Evolutionary conservation across 2,113 vertebrate species (phyloP), one percentile per base, ranked within the genome.

Genomic region (Kryptolebias marmoratus): DNA sequence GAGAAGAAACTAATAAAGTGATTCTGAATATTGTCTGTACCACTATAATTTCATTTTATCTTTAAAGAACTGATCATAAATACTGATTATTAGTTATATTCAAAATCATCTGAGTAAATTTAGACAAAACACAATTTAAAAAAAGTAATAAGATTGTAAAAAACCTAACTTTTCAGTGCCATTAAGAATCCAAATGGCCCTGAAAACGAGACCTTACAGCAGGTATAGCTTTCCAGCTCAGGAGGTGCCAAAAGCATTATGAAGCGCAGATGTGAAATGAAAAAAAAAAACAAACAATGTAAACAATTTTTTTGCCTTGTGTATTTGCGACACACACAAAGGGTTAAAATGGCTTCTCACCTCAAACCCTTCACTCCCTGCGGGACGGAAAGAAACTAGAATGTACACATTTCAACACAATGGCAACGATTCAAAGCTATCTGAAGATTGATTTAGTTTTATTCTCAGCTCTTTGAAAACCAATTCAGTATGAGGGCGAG

Each of bases 261-360:
- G 50, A 77, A 49, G 31, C 78, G 80, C 63, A 42, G 32, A 71
- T 18, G 55, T 81, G 69, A 79, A 71, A 87, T 75, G 80, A 69
- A 62, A 81, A 73, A 22, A 79, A 68, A 62, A 81, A 72, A 80
- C 68, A 58, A 64, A 82, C 61, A 65, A 0, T 55, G 50, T 18
- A 68, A 63, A 82, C 15, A 7, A 52, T 79, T 52, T 81, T 22
- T 89, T 82, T 56, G 73, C 49, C 62, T 62, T 58, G 64, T 77
- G 55, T 50, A 60, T 83, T 52, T 66, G 73, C 78, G 73, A 87
- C 66, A 83, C 66, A 86, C 73, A 84, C 32, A 86, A 83, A 68
- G 82, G 78, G 80, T 78, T 87, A 88, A 89, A 87, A 89, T 87
- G 77, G 81, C 80, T 78, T 87, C 89, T 90, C 86, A 88, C 87